phyloP scores from a whole-genome alignment of 2,113 vertebrate genomes.

The Corvus hawaiiensis region DNA sequence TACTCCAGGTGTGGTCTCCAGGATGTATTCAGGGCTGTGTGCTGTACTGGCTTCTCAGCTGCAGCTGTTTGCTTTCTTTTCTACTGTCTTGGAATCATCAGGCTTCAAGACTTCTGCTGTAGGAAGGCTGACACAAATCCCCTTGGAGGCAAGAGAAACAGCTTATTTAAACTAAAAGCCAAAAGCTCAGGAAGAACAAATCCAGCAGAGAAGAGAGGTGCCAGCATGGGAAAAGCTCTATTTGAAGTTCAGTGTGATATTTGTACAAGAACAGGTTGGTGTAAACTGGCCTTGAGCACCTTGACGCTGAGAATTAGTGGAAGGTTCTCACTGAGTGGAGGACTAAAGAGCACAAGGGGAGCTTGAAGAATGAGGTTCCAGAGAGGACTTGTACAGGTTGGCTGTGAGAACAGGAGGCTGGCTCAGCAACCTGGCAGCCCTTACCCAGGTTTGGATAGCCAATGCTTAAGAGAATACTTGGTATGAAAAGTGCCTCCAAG shows the following conservation, averaged over 20 bases:
- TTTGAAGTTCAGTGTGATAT: neutral
- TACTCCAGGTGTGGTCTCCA: neutral
- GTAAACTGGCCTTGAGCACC: neutral
- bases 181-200: neutral
- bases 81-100: neutral
- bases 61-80: neutral
- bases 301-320: neutral
- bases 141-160: neutral
- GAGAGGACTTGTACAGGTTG: neutral
- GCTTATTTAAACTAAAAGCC: neutral
- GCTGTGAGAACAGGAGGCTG: neutral
- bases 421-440: neutral
- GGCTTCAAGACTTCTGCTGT: neutral
- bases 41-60: neutral
- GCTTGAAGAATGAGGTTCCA: neutral
- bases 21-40: neutral
- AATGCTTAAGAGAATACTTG: neutral
- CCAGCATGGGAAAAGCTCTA: neutral
- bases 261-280: neutral
- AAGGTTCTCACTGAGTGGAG: neutral
- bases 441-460: neutral
- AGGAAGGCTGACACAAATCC: neutral
- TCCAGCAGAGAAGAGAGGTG: neutral
- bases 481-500: neutral
- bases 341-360: neutral